Evolutionary conservation across 2,888 invertebrate genomes (phyloP).

Genomic region (Netelia fuscicornis): DNA sequence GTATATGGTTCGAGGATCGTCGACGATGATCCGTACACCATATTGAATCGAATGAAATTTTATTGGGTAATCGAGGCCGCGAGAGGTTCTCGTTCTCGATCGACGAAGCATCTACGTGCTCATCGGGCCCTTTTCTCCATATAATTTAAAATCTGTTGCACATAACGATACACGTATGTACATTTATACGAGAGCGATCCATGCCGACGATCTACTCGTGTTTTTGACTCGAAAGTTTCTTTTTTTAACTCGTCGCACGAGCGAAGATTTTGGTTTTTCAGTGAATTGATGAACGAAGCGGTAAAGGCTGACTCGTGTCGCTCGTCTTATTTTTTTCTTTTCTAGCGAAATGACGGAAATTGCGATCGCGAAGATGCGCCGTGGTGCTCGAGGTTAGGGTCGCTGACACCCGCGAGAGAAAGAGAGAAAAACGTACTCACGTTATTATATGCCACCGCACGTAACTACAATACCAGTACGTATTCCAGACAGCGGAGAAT

Average conservation of each 20-base stretch:
- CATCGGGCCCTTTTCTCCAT: not conserved
- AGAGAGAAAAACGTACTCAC: conserved; percentile 7
- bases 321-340: conserved; percentile 6
- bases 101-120: conserved; percentile 9
- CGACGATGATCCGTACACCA: conserved; percentile 28
- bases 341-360: conserved; percentile 24
- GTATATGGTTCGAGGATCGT: not conserved
- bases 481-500: conserved; percentile 8
- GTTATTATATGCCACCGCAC: conserved; percentile 3
- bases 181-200: not conserved
- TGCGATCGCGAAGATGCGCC: conserved; percentile 6
- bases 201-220: not conserved
- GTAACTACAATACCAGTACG: conserved; percentile 39
- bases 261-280: too few relatives aligned
- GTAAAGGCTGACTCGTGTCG: not conserved
- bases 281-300: not conserved
- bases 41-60: conserved; percentile 53
- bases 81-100: conserved; percentile 34
- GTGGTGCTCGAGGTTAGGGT: conserved; percentile 37
- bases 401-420: conserved; percentile 56
- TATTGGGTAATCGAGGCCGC: conserved; percentile 52
- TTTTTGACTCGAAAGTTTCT: not conserved
- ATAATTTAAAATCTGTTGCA: not conserved
- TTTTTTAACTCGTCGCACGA: not conserved
- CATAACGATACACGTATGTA: not conserved